phyloP scores from a whole-genome alignment of 1,140 invertebrate species.

The Euschistus heros region DNA sequence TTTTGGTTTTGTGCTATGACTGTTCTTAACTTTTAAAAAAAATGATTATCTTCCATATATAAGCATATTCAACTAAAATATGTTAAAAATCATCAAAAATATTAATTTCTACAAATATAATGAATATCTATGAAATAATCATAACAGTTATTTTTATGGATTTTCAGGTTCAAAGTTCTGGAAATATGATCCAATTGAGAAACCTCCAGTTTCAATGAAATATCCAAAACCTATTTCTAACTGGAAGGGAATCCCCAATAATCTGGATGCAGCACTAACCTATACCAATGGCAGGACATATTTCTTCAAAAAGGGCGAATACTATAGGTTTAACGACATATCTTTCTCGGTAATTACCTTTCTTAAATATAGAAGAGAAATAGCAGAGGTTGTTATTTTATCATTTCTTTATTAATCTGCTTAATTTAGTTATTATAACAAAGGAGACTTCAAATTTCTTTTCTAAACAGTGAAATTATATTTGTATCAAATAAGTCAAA shows the following conservation, averaged over 20 bases:
- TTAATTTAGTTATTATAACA: too few species aligned
- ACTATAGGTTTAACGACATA: conserved; percentile 89
- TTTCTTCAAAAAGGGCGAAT: conserved; percentile 84
- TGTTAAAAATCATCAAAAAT: not conserved
- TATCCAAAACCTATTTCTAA: conserved; percentile 84
- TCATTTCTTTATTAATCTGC: too few species aligned
- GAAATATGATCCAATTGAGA: conserved; percentile 77
- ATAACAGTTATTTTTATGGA: not conserved
- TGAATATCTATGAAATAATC: not conserved
- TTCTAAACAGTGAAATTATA: too few species aligned
- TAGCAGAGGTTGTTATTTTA: too few species aligned
- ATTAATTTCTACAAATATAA: not conserved
- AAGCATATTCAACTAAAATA: not conserved
- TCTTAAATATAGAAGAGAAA: too few species aligned
- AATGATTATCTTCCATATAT: not conserved
- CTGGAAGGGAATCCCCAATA: conserved; percentile 82
- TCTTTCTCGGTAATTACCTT: conserved; percentile 65
- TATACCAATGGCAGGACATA: conserved; percentile 92
- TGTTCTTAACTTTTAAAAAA: not conserved
- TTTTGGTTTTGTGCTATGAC: not conserved
- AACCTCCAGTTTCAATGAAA: conserved; percentile 72
- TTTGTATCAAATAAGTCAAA: too few species aligned
- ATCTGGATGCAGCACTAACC: conserved; percentile 78
- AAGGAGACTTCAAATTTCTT: too few species aligned
- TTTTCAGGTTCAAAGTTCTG: conserved; percentile 69